phyloP scores from a whole-genome alignment of 1,140 invertebrate species.

The Caenorhabditis tropicalis region DNA sequence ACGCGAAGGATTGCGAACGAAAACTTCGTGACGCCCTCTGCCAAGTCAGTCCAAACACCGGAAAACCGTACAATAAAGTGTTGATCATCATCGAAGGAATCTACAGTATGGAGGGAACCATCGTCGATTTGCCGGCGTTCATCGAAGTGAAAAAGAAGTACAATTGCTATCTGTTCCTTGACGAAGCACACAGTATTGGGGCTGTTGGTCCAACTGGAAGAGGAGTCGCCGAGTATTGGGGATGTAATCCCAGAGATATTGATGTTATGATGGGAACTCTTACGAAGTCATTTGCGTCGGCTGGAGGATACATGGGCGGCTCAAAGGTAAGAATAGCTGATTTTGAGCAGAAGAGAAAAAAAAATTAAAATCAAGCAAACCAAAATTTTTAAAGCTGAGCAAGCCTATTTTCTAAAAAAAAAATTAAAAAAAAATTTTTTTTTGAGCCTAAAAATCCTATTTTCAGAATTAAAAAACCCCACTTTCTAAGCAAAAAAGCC shows the following conservation, averaged over 20 bases:
- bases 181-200: constrained; percentile 76
- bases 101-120: constrained; percentile 75
- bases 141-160: constrained; percentile 75
- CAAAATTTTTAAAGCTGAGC: no score
- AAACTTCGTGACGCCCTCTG: constrained; percentile 73
- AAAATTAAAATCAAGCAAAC: no score
- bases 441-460: no score
- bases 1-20: constrained; percentile 73
- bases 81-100: constrained; percentile 73
- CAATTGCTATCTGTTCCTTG: constrained; percentile 75
- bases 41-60: constrained; percentile 73
- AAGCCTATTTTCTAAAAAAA: no score
- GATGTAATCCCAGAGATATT: constrained; percentile 74
- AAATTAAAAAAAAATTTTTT: no score
- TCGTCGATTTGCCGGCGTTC: constrained; percentile 74
- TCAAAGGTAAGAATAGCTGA: constrained; percentile 68
- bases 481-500: no score
- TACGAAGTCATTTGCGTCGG: constrained; percentile 75
- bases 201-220: constrained; percentile 74
- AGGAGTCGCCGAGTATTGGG: constrained; percentile 75
- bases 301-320: constrained; percentile 76
- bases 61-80: constrained; percentile 72
- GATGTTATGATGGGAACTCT: constrained; percentile 77
- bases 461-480: no score
- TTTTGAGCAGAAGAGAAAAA: not conserved